A percentile compares a stretch with the other conserved stretches of the same genome.
These are phyloP conservation scores for Oryctes rhinoceros DNA, from an alignment of 1,140 invertebrate species.

Conservation along the genomic window DNA sequence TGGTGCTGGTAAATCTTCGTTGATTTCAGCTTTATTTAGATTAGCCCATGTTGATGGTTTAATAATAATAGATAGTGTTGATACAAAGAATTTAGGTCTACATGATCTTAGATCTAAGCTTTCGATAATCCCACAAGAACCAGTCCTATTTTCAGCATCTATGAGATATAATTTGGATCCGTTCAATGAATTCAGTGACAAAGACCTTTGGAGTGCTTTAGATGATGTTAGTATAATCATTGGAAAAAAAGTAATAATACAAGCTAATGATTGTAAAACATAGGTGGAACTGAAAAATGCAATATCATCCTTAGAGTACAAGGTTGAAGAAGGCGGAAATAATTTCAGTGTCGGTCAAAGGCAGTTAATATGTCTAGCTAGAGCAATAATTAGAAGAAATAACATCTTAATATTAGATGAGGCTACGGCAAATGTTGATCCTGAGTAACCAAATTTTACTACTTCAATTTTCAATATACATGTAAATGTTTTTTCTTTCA, in stretches of 20 bases:
- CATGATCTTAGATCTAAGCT: conserved; percentile 75
- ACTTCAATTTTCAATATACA: background rate
- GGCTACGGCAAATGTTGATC: conserved; percentile 66
- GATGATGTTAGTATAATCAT: conserved; percentile 57
- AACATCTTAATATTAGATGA: conserved; percentile 68
- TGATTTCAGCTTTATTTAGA: conserved; percentile 77
- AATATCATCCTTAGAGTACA: conserved; percentile 54
- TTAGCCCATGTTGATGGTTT: conserved; percentile 69
- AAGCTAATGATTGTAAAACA: background rate
- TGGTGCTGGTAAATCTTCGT: conserved; percentile 83
- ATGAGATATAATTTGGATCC: conserved; percentile 85
- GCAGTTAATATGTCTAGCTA: conserved; percentile 68
- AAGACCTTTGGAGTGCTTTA: conserved; percentile 70
- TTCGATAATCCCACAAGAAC: conserved; percentile 84
- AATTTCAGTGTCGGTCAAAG: conserved; percentile 69
- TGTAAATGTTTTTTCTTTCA: background rate
- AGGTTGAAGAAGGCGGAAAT: conserved; percentile 60
- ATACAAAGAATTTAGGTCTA: conserved; percentile 70
- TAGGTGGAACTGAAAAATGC: conserved; percentile 70
- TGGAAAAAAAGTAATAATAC: background rate
- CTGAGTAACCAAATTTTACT: conserved; percentile 47
- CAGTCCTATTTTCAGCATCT: conserved; percentile 79
- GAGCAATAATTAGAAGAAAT: conserved; percentile 70
- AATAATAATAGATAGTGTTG: conserved; percentile 75
- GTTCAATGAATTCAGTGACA: conserved; percentile 72